Percentiles rank a stretch among this genome's conserved stretches.
These are phyloP conservation scores for Caenorhabditis angaria DNA, from an alignment of 2,888 invertebrate species.

Conservation along the genomic window DNA sequence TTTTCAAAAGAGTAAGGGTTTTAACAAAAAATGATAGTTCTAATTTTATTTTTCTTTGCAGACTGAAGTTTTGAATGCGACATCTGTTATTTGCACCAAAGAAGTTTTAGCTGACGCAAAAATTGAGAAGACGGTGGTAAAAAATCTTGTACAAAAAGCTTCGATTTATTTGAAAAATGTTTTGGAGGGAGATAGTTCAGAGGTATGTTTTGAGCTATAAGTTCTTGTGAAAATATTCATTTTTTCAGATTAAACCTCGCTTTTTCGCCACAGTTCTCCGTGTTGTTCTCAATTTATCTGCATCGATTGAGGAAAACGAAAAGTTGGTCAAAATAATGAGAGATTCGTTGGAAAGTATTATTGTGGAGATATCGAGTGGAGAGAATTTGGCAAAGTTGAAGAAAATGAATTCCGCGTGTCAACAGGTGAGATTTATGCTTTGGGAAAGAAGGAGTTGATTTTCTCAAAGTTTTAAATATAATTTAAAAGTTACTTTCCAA, in stretches of 20 bases:
- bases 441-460: slow-evolving; percentile 22
- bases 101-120: slow-evolving; percentile 16
- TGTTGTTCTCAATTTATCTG: slow-evolving; percentile 30
- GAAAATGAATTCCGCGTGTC: slow-evolving; percentile 34
- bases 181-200: slow-evolving; percentile 30
- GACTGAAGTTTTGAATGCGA: slow-evolving; percentile 38
- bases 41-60: too few relatives aligned
- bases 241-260: slow-evolving; percentile 48
- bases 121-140: slow-evolving; percentile 16
- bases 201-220: slow-evolving; percentile 12
- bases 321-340: slow-evolving; percentile 19
- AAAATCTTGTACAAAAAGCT: slow-evolving; percentile 23
- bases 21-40: too few relatives aligned
- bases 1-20: slow-evolving; percentile 48
- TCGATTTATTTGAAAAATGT: slow-evolving; percentile 27
- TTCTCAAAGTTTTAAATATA: too few relatives aligned
- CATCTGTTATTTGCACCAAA: slow-evolving; percentile 31
- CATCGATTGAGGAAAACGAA: slow-evolving; percentile 21
- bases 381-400: slow-evolving; percentile 27
- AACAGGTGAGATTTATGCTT: slow-evolving; percentile 16
- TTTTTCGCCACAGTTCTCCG: slow-evolving; percentile 53
- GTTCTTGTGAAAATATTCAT: background rate
- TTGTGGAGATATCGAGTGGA: slow-evolving; percentile 24
- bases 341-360: slow-evolving; percentile 11
- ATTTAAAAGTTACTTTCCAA: too few relatives aligned